A percentile compares a stretch with the other conserved stretches of the same genome.
These are phyloP conservation scores for Anoplolepis gracilipes DNA, from an alignment of 1,140 invertebrate species.

Conservation along the genomic window DNA sequence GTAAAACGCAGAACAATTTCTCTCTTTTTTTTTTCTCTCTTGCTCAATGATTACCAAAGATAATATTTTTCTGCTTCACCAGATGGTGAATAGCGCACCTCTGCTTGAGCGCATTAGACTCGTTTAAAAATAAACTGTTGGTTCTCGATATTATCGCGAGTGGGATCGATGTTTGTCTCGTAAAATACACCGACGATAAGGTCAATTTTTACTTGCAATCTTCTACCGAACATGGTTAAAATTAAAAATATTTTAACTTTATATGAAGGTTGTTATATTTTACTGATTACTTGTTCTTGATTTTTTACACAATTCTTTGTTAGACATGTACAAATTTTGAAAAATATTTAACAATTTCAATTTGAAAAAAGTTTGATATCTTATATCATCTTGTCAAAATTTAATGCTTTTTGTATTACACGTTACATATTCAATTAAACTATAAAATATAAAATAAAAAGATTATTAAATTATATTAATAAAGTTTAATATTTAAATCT, in stretches of 20 bases:
- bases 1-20: not conserved
- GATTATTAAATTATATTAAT: not conserved
- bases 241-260: not conserved
- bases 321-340: not conserved
- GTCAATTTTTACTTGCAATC: slow-evolving; percentile 56
- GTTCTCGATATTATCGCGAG: slow-evolving; percentile 29
- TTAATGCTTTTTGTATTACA: not conserved
- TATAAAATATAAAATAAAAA: not conserved
- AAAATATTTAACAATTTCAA: not conserved
- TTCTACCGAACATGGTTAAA: not conserved
- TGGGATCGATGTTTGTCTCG: slow-evolving; percentile 50
- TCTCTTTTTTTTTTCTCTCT: not conserved
- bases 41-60: not conserved
- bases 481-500: not conserved
- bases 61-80: slow-evolving; percentile 45
- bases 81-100: slow-evolving; percentile 32
- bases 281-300: not conserved
- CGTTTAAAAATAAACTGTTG: slow-evolving; percentile 67
- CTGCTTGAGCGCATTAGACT: slow-evolving; percentile 48
- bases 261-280: not conserved
- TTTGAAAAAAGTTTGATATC: not conserved
- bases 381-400: not conserved
- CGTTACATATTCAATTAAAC: not conserved
- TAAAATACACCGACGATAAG: slow-evolving; percentile 16
- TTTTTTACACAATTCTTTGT: not conserved